A percentile compares a stretch with the other conserved stretches of the same genome.
These are phyloP conservation scores for Sipha flava DNA, from an alignment of 1,140 invertebrate species.

Conservation along the genomic window DNA sequence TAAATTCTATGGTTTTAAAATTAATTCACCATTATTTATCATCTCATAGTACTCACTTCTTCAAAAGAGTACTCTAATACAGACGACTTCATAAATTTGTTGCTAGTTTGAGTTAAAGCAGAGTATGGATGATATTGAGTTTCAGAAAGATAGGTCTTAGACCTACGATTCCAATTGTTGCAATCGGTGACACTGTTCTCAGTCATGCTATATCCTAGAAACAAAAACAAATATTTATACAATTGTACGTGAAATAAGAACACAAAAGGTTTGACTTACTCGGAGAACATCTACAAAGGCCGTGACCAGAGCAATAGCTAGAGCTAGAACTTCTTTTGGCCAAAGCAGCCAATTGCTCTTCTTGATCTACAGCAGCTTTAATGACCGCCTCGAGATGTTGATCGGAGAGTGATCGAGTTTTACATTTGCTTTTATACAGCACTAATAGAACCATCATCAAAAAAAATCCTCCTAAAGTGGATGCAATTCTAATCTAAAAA, in stretches of 20 bases:
- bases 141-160: constrained; percentile 9
- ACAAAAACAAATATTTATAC: neutral
- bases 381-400: constrained; percentile 54
- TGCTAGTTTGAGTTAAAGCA: neutral
- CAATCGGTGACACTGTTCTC: neutral
- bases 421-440: constrained; percentile 70
- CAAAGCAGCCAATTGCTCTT: constrained; percentile 62
- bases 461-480: constrained; percentile 79
- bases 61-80: constrained; percentile 18
- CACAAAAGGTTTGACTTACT: neutral
- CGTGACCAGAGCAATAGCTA: constrained; percentile 19
- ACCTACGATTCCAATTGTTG: constrained; percentile 12
- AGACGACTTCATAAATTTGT: neutral
- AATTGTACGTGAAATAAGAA: neutral
- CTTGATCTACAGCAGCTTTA: constrained; percentile 64
- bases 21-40: neutral
- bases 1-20: too few relatives aligned
- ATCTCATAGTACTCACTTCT: neutral
- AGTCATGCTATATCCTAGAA: constrained; percentile 7
- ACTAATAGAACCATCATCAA: constrained; percentile 77
- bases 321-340: constrained; percentile 43
- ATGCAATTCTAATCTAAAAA: constrained; percentile 61
- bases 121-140: constrained; percentile 13
- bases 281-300: constrained; percentile 11
- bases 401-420: constrained; percentile 48